Conservation (phyloP, 1,140 invertebrate genomes). For the Spodoptera frugiperda region DNA sequence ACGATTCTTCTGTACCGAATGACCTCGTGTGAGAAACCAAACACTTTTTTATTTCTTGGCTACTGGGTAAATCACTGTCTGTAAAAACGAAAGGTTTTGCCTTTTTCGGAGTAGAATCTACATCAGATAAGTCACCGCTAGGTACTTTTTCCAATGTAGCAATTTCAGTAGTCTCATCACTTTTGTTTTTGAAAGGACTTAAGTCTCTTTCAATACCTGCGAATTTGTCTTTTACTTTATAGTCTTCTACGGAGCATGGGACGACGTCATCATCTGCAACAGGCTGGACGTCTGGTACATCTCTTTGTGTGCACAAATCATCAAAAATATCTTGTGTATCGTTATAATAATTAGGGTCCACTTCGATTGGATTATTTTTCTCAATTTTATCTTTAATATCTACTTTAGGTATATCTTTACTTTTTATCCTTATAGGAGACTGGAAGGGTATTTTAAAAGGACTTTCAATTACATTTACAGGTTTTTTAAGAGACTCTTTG, state of each 20-base stretch:
- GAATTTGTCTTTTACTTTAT: slow-evolving; percentile 18
- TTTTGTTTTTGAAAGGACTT: slow-evolving; percentile 47
- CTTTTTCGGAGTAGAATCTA: slow-evolving; percentile 70
- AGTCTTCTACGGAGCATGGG: slow-evolving; percentile 27
- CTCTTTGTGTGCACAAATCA: slow-evolving; percentile 73
- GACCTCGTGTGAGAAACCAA: slow-evolving; percentile 53
- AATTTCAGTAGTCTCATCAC: slow-evolving; percentile 51
- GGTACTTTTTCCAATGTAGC: slow-evolving; percentile 51
- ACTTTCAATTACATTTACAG: slow-evolving; percentile 47
- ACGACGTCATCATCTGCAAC: slow-evolving; percentile 14
- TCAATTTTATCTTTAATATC: slow-evolving; percentile 42
- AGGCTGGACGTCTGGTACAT: slow-evolving; percentile 8
- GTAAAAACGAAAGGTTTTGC: slow-evolving; percentile 61
- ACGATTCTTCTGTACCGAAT: slow-evolving; percentile 59
- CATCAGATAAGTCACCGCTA: slow-evolving; percentile 65
- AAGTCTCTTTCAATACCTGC: slow-evolving; percentile 28
- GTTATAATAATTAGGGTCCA: slow-evolving; percentile 72
- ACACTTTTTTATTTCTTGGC: slow-evolving; percentile 74
- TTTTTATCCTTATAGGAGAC: slow-evolving; percentile 58
- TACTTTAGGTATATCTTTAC: slow-evolving; percentile 50
- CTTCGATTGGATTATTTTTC: slow-evolving; percentile 49
- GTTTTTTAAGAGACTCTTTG: slow-evolving; percentile 11
- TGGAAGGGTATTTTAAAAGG: slow-evolving; percentile 70
- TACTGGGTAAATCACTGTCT: slow-evolving; percentile 69
- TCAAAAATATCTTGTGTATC: slow-evolving; percentile 75